Conservation (phyloP, 2,888 invertebrate genomes). For the Diadegma fenestrale region DNA sequence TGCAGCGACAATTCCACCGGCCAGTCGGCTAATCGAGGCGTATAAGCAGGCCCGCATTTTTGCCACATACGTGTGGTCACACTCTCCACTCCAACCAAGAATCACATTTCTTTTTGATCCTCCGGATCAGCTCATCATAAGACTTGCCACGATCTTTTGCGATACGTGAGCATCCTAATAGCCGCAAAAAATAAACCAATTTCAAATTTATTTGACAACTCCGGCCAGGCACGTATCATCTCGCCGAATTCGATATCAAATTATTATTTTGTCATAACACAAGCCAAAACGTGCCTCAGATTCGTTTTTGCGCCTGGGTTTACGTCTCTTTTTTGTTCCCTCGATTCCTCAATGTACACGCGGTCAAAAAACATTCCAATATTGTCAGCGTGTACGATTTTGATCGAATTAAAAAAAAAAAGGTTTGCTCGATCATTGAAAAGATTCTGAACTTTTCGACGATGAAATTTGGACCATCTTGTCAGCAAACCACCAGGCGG, state of each 20-base stretch:
- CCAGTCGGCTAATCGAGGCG: slow-evolving; percentile 30
- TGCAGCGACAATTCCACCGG: slow-evolving; percentile 81
- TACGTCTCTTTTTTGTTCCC: background rate
- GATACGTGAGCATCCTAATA: slow-evolving; percentile 53
- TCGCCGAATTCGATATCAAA: slow-evolving; percentile 40
- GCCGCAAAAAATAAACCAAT: slow-evolving; percentile 22
- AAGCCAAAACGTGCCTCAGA: background rate
- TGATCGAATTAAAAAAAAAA: too few relatives aligned
- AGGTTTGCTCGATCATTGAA: too few relatives aligned
- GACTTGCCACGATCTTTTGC: slow-evolving; percentile 21
- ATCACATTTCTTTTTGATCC: slow-evolving; percentile 6
- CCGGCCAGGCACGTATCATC: background rate
- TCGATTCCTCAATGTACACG: background rate
- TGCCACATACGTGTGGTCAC: slow-evolving; percentile 32
- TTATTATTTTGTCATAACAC: slow-evolving; percentile 17
- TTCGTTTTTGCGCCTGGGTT: background rate
- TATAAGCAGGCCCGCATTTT: slow-evolving; percentile 21
- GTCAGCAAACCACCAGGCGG: background rate
- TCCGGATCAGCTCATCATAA: slow-evolving; percentile 22
- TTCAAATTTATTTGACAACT: slow-evolving; percentile 28
- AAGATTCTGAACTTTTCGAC: background rate
- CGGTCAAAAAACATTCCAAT: background rate
- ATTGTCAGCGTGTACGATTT: too few relatives aligned
- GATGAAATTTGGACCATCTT: background rate
- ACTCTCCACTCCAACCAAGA: background rate